Evolutionary conservation across 2,113 vertebrate genomes (phyloP), one percentile per base, ranked within the genome.

Genomic region (Hassar affinis): DNA sequence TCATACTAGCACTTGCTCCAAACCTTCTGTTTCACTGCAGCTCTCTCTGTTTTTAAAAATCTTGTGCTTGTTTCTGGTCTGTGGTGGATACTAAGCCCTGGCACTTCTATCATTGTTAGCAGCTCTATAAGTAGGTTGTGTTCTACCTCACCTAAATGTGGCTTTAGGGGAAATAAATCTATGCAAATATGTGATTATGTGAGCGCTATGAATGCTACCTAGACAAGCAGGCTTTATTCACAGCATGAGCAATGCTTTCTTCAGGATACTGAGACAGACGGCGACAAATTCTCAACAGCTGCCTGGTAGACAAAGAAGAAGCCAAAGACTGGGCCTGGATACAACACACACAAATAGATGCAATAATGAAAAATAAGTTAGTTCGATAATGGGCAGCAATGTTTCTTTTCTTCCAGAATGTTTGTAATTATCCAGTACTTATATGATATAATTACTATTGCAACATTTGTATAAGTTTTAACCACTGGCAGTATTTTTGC

Each of bases 221-320:
- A 91, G 97, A 97, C 80, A 99, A 96, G 85, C 98, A 99, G 54
- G 98, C 96, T 93, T 97, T 99, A 72, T 96, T 95, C 86, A 99
- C 90, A 75, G 96, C 95, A 52, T 94, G 87, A 81, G 95, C 91
- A 69, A 99, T 91, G 80, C 92, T 97, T 91, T 99, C 97, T 62
- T 95, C 92, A 18, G 97, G 97, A 85, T 99, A 94, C 74, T 91
- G 93, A 18, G 98, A 96, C 68, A 99, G 91, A 14, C 96, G 96
- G 38, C 95, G 95, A 86, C 96, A 96, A 88, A 99, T 97, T 85
- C 98, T 92, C 86, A 99, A 57, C 6, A 99, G 91, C 59, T 99
- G 98, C 66, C 98, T 94, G 79, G 97, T 98, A 66, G 98, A 99
- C 62, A 99, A 93, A 47, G 96, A 98, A 0, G 97, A 95, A 66